Evolutionary conservation across 2,797 vertebrate species (phyloP).

Genomic region (Hapalemur alaotrensis): DNA sequence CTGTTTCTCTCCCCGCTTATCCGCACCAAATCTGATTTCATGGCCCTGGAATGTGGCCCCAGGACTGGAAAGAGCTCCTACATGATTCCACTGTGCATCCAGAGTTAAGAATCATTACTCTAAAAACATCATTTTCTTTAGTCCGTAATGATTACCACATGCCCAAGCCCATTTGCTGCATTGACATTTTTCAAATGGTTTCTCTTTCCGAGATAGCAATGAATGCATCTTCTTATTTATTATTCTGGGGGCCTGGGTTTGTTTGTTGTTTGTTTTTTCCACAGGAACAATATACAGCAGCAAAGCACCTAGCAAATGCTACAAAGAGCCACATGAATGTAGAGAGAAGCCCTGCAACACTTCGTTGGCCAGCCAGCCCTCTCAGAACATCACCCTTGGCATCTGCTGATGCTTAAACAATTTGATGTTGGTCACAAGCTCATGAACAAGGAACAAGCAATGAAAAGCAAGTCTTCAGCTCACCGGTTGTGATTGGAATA

Average conservation of each 20-base stretch:
- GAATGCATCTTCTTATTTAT: neutral
- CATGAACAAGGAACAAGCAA: neutral
- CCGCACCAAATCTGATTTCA: neutral
- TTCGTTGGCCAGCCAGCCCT: accelerated
- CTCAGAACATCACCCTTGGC: neutral
- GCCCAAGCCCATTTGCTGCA: neutral
- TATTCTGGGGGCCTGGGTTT: neutral
- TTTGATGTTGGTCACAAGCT: neutral
- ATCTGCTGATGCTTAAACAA: neutral
- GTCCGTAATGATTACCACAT: neutral
- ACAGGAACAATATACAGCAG: neutral
- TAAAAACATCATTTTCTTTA: neutral
- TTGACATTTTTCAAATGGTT: neutral
- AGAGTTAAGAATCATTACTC: neutral
- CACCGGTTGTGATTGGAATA: neutral
- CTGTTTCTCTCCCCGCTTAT: neutral
- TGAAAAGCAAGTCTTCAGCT: neutral
- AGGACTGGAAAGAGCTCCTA: neutral
- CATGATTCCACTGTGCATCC: neutral
- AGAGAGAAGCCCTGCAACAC: neutral
- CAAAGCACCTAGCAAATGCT: neutral
- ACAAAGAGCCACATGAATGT: neutral
- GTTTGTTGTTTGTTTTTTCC: neutral
- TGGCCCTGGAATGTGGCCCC: no score
- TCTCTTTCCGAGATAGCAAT: neutral